Percentiles rank a stretch among this genome's conserved stretches.
These are phyloP conservation scores for Coenonympha arcania DNA, from an alignment of 2,888 invertebrate species.

Conservation along the genomic window DNA sequence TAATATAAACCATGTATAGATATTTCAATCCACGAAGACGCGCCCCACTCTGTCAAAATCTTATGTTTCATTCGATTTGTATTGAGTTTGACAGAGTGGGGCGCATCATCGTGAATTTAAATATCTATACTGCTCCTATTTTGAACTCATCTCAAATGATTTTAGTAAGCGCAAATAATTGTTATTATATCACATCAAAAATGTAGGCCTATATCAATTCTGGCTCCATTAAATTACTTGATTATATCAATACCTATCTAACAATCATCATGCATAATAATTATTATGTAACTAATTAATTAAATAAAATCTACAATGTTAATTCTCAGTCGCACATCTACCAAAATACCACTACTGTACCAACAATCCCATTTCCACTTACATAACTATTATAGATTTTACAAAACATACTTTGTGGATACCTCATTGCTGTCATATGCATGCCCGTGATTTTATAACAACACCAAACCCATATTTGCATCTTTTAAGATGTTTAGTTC, in stretches of 20 bases:
- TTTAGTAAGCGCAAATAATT: conserved; percentile 9
- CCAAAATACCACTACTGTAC: conserved; percentile 2
- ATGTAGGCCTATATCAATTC: conserved; percentile 33
- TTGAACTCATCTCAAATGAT: not conserved
- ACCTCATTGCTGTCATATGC: no score
- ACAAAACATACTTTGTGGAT: no score
- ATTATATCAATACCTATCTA: conserved; percentile 14
- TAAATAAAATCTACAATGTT: conserved; percentile 2
- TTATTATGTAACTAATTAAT: conserved; percentile 9
- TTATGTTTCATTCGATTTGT: no score
- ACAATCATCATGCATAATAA: conserved; percentile 4
- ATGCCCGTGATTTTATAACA: no score
- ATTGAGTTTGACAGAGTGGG: no score
- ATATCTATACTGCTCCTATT: conserved; percentile 8
- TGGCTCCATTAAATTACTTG: conserved; percentile 37
- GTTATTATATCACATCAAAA: conserved; percentile 49
- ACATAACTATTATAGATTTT: no score
- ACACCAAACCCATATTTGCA: no score
- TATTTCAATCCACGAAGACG: no score
- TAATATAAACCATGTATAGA: no score
- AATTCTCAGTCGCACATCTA: conserved; percentile 10
- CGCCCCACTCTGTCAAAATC: no score
- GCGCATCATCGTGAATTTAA: no score
- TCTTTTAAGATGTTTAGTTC: no score
- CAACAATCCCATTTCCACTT: conserved; percentile 9